Conservation (phyloP, 2,888 invertebrate genomes). For the Patella pellucida region DNA sequence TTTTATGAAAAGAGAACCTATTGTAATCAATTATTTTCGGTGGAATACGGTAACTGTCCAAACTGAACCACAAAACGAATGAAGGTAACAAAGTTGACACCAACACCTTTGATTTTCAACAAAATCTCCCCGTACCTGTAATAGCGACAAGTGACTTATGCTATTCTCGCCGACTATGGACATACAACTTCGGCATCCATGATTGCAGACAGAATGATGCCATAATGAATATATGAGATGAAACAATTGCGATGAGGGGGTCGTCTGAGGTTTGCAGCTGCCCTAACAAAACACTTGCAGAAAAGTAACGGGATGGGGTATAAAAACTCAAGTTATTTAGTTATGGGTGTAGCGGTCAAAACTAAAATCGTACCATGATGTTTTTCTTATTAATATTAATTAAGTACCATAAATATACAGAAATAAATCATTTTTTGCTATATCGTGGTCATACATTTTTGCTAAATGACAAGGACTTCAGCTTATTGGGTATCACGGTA, state of each 20-base stretch:
- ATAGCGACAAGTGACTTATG: constrained; percentile 25
- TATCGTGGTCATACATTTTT: constrained; percentile 18
- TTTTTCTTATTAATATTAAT: constrained; percentile 12
- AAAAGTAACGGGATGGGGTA: not conserved
- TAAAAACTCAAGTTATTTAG: not conserved
- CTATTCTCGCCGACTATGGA: constrained; percentile 9
- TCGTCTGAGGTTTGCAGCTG: constrained; percentile 11
- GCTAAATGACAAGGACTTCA: constrained; percentile 19
- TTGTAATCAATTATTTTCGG: too few species aligned
- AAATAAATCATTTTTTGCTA: constrained; percentile 16
- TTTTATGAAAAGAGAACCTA: too few species aligned
- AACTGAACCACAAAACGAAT: not conserved
- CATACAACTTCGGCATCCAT: constrained; percentile 4
- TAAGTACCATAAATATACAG: constrained; percentile 13
- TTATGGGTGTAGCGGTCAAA: constrained; percentile 14
- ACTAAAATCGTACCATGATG: constrained; percentile 14
- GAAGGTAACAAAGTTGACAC: constrained; percentile 17
- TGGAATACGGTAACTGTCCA: constrained; percentile 19
- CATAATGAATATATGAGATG: constrained; percentile 21
- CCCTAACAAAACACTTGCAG: not conserved
- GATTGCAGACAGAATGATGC: constrained; percentile 11
- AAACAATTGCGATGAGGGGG: constrained; percentile 12
- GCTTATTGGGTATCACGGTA: too few species aligned
- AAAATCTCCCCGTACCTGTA: constrained; percentile 25
- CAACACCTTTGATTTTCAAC: constrained; percentile 29